Evolutionary conservation across 2,113 vertebrate genomes (phyloP).

Genomic region (Telmatochromis sp.): DNA sequence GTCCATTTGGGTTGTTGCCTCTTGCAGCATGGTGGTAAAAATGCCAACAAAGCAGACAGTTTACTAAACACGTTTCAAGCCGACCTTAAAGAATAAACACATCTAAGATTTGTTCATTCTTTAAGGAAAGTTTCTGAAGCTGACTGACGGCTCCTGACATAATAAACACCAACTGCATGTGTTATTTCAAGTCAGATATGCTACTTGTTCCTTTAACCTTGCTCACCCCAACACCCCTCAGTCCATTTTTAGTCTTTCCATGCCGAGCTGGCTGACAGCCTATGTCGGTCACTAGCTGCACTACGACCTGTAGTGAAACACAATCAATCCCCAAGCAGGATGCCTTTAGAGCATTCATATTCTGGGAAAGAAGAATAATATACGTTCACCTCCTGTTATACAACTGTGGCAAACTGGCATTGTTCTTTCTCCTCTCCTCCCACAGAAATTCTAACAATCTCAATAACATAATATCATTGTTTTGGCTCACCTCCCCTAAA

Average conservation of each 20-base stretch:
- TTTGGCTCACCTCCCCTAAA: constrained; percentile 8
- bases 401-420: neutral
- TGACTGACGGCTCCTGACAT: constrained; percentile 17
- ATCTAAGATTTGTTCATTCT: neutral
- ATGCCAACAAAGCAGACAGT: neutral
- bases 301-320: constrained; percentile 33
- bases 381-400: constrained; percentile 27
- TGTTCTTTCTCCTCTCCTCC: neutral
- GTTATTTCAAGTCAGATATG: constrained; percentile 61
- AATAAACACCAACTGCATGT: constrained; percentile 47
- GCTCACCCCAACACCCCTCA: constrained; percentile 2
- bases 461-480: constrained; percentile 21
- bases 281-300: constrained; percentile 18
- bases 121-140: neutral
- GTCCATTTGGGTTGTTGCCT: neutral
- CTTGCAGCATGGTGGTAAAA: neutral
- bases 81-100: neutral
- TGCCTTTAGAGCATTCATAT: neutral
- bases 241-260: constrained; percentile 58
- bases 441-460: constrained; percentile 24
- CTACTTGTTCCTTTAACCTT: constrained; percentile 59
- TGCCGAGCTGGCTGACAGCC: neutral
- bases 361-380: constrained; percentile 28
- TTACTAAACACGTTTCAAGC: neutral
- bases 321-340: constrained; percentile 15